Base-by-base conservation (phyloP, 2,888 invertebrate genomes). In the Synergus umbraculus region DNA sequence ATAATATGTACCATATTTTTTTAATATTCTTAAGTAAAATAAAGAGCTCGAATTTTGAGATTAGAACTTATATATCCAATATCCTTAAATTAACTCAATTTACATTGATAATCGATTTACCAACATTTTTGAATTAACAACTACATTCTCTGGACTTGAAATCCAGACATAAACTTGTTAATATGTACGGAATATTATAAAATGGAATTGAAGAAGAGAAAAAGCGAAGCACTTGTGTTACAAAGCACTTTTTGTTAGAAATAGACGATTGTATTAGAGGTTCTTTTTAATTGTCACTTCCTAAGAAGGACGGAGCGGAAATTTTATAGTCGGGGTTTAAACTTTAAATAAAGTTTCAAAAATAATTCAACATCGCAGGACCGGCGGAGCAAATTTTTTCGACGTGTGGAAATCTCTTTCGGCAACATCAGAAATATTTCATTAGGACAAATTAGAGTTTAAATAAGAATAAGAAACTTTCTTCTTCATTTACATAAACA, bases 221-320 rank as follows among this genome's bases (percentile, higher is more conserved):
- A 60, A 60, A 29, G 22, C 4, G 60, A 60, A 60, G 60, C 22
- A 12, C 10, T 18, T 60, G 22, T 60, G 13, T 22, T 60, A 12
- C 12, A 60, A 60, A 60, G 60, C 10, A 22, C 22, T 60, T 60
- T 29, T 60, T 29, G 18, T 10, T 67, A 37, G 67, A 67, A 18
- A 67, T 67, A 67, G 44, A 67, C 41, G 18, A 41, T 41, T 41
- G 67, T 13, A 67, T 41, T 44, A 29, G 67, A 41, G 67, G 18
- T 18, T 41, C 43, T 29, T 67, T 67, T 67, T 67, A 67, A 22
- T 67, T 15, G 66, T 66, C 66, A 66, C 66, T 66, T 66, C 66
- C 15, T 66, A 66, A 73, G 73, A 46, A 46, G 43, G 76, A 13
- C 9, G 10, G 43, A 63, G 77, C 37, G 8, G 43, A 29, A 43